phyloP scores from a whole-genome alignment of 2,113 vertebrate species.

The Dolichallabes microphthalmus region DNA sequence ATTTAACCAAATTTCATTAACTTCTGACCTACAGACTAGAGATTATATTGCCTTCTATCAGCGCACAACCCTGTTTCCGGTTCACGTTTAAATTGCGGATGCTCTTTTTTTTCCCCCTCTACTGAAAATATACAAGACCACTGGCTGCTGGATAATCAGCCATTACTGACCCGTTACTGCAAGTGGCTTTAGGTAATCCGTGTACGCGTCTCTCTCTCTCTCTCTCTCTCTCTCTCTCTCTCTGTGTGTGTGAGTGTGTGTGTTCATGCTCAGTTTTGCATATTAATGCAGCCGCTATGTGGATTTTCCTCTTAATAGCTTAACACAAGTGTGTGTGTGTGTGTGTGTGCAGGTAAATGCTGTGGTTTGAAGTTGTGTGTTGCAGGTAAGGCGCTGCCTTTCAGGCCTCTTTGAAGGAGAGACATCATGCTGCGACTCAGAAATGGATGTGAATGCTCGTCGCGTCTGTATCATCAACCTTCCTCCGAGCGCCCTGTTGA shows the following conservation, averaged over 20 bases:
- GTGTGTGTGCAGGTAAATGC: conserved; percentile 5
- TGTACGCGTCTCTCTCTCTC: background rate
- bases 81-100: background rate
- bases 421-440: conserved; percentile 62
- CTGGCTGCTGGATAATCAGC: conserved; percentile 31
- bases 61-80: conserved; percentile 14
- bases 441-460: conserved; percentile 73
- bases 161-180: conserved; percentile 24
- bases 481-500: conserved; percentile 61
- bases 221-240: no score
- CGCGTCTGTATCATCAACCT: conserved; percentile 72
- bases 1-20: conserved; percentile 80
- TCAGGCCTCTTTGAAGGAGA: conserved; percentile 32
- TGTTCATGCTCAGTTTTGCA: conserved; percentile 11
- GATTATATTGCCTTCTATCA: conserved; percentile 55
- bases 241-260: background rate
- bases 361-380: conserved; percentile 3
- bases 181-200: conserved; percentile 36
- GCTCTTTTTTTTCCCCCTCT: background rate
- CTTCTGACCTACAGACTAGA: conserved; percentile 72
- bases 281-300: conserved; percentile 17
- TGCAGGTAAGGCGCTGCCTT: conserved; percentile 27
- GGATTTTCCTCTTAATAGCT: conserved; percentile 30
- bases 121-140: conserved; percentile 29
- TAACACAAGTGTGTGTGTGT: background rate